Evolutionary conservation across 1,140 invertebrate genomes (phyloP).

Genomic region (Drosophila subpulchrella): DNA sequence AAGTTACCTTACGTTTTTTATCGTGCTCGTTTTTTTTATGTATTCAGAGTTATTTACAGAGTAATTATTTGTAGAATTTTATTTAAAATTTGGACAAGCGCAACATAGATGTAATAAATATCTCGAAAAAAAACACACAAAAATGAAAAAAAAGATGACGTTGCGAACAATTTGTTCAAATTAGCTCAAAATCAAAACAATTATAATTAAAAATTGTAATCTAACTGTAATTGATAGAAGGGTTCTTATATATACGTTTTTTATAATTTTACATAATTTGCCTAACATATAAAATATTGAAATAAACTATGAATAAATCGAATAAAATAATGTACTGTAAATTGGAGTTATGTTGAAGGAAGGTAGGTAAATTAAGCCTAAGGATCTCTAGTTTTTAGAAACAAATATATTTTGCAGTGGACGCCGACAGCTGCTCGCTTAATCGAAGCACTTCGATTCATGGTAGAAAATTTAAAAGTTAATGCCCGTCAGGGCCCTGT

Average conservation of each 20-base stretch:
- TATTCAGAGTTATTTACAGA: conserved; percentile 19
- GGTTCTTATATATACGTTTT: conserved; percentile 73
- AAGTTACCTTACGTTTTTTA: conserved; percentile 32
- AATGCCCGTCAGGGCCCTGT: neutral
- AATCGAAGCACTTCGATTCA: conserved; percentile 6
- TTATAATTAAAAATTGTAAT: conserved; percentile 48
- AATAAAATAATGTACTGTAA: neutral
- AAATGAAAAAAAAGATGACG: conserved; percentile 28
- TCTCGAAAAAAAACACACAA: conserved; percentile 58
- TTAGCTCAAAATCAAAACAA: conserved; percentile 64
- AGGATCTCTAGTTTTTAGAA: no score
- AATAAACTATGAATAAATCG: conserved; percentile 64
- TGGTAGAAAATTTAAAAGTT: conserved; percentile 4
- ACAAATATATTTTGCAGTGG: neutral
- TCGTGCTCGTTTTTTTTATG: conserved; percentile 41
- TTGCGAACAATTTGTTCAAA: conserved; percentile 55
- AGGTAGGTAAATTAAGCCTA: no score
- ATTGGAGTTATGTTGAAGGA: neutral
- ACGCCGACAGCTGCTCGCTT: neutral
- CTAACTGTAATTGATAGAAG: conserved; percentile 63
- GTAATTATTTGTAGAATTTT: conserved; percentile 46
- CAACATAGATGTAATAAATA: conserved; percentile 56
- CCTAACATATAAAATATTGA: conserved; percentile 69
- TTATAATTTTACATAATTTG: conserved; percentile 76
- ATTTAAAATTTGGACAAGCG: conserved; percentile 47